Conservation (phyloP, 1,140 invertebrate genomes). For the Planococcus citri region DNA sequence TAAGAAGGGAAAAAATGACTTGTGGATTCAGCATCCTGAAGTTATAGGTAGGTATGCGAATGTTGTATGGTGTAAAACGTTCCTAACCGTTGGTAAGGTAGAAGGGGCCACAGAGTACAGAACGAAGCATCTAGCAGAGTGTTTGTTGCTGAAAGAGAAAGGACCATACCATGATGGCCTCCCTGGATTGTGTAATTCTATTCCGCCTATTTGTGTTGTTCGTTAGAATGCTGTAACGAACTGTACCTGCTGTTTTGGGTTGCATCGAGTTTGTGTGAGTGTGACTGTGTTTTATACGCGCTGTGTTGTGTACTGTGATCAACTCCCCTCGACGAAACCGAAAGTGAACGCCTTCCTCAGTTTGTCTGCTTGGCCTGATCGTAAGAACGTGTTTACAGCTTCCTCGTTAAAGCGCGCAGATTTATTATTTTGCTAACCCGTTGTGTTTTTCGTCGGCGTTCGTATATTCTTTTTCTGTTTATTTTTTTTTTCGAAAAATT, state of each 20-base stretch:
- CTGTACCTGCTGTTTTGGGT: constrained; percentile 19
- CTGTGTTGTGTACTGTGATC: neutral
- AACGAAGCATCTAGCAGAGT: constrained; percentile 7
- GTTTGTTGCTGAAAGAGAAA: constrained; percentile 19
- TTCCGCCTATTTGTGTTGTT: constrained; percentile 18
- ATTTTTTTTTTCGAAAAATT: neutral
- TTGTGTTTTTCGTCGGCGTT: neutral
- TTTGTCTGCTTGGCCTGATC: neutral
- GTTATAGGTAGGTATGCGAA: neutral
- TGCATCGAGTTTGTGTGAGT: constrained; percentile 14
- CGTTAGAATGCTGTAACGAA: constrained; percentile 17
- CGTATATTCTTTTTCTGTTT: too few relatives aligned
- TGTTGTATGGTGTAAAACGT: neutral
- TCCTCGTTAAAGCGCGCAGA: constrained; percentile 15
- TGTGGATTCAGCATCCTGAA: too few relatives aligned
- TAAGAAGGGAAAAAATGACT: too few relatives aligned
- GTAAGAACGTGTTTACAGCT: constrained; percentile 15
- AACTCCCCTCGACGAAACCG: constrained; percentile 16
- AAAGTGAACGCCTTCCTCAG: constrained; percentile 19
- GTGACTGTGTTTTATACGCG: too few relatives aligned
- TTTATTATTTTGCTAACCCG: constrained; percentile 9
- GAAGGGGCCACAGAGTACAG: neutral
- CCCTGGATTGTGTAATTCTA: constrained; percentile 19
- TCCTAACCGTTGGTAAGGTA: constrained; percentile 8
- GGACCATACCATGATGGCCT: constrained; percentile 17